phyloP scores from a whole-genome alignment of 2,888 invertebrate species.

The Tethea ocularis region DNA sequence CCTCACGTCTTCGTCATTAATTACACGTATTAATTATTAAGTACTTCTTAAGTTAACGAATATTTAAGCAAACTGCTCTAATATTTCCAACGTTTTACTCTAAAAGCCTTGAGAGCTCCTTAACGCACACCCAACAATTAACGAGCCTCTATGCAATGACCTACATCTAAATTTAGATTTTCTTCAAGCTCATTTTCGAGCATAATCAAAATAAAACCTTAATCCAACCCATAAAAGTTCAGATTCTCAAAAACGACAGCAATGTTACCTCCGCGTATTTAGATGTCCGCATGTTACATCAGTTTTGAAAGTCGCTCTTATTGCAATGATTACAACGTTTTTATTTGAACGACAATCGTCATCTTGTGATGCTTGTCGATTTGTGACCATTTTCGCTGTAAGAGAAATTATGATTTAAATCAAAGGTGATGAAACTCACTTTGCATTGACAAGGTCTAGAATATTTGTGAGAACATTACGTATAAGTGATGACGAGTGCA shows the following conservation, averaged over 20 bases:
- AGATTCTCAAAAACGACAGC: conserved; percentile 16
- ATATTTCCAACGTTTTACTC: conserved; percentile 32
- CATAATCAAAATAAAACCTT: conserved; percentile 14
- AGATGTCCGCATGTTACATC: conserved; percentile 17
- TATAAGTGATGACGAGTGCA: conserved; percentile 40
- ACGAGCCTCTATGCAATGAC: conserved; percentile 50
- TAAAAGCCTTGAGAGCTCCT: conserved; percentile 48
- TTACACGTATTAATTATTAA: too few species aligned
- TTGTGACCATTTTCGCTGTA: conserved; percentile 21
- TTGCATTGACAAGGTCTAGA: conserved; percentile 10
- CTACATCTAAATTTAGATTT: conserved; percentile 57
- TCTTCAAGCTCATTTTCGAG: conserved; percentile 19
- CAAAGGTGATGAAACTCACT: conserved; percentile 1
- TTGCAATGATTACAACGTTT: conserved; percentile 23
- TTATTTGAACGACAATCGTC: conserved; percentile 22
- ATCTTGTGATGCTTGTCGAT: conserved; percentile 26
- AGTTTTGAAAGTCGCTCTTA: conserved; percentile 31
- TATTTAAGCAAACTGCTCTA: conserved; percentile 22
- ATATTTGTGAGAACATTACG: conserved; percentile 41
- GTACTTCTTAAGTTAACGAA: background rate
- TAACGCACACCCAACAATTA: conserved; percentile 58
- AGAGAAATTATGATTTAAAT: conserved; percentile 17
- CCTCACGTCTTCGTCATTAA: background rate
- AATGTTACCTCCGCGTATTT: conserved; percentile 13
- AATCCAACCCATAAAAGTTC: background rate